Evolutionary conservation across 1,140 invertebrate genomes (phyloP), one percentile per base, ranked within the genome.

Genomic region (Battus philenor): DNA sequence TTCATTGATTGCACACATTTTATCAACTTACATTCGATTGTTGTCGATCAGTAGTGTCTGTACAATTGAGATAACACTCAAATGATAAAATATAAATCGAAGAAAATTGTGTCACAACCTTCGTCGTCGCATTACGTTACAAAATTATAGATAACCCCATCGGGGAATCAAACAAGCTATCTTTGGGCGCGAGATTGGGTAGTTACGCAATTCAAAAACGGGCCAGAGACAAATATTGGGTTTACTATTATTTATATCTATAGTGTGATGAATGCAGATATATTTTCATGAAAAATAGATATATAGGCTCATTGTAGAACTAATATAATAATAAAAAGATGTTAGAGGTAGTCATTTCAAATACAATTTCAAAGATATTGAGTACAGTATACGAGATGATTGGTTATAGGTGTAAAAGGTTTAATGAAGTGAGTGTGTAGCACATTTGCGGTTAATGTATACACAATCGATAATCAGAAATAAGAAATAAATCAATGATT

Each of bases 21-120:
- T 41, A 41, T 41, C 22, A 29, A 27, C 16, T 36, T 9, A 41
- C 38, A 26, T 27, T 41, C 38, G 24, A 6, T 26, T 18, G 32
- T 36, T 41, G 26, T 41, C 24, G 26, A 41, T 27, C 22, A 39
- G 29, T 29, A 41, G 13, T 41, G 29, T 41, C 38, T 26, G 26
- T 50, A 36, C 34, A 58, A 59, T 54, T 47, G 58, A 59, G 50
- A 50, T 47, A 57, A 52, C 59, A 70, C 73, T 72, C 47, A 38
- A 64, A 53, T 64, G 70, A 80, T 75, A 71, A 79, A 56, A 55
- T 49, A 55, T 49, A 59, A 60, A 50, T 53, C 56, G 62, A 73
- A 76, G 73, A 78, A 82, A 82, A 82, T 47, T 82, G 48, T 76
- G 74, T 73, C 78, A 72, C 67, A 74, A 72, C 75, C 78, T 82